Evolutionary conservation across 2,113 vertebrate genomes (phyloP).

Genomic region (Thryonomys swinderianus): DNA sequence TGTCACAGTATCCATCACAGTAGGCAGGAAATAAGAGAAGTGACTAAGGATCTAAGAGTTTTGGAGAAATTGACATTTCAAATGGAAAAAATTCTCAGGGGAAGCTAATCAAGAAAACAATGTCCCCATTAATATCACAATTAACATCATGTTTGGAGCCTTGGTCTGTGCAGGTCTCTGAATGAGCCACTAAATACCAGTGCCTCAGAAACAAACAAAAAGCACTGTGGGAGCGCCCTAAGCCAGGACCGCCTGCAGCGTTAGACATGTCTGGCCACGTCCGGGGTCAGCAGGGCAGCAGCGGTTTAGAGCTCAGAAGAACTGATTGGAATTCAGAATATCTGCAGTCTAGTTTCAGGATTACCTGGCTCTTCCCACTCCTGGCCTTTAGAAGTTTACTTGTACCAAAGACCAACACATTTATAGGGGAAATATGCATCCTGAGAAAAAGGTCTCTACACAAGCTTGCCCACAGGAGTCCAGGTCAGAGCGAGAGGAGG

Average conservation of each 20-base stretch:
- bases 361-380: background rate
- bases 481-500: background rate
- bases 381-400: background rate
- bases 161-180: background rate
- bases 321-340: background rate
- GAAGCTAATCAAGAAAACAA: background rate
- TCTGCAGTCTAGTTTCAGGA: background rate
- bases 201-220: background rate
- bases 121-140: background rate
- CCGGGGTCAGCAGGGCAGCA: background rate
- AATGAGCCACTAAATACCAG: background rate
- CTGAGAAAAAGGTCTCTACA: background rate
- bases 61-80: constrained; percentile 31
- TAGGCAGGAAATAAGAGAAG: background rate
- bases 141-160: background rate
- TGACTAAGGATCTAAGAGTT: background rate
- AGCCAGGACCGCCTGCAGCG: accelerated
- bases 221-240: background rate
- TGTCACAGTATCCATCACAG: background rate
- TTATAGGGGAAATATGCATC: background rate
- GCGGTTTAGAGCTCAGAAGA: background rate
- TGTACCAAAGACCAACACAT: background rate
- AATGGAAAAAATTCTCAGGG: constrained; percentile 35
- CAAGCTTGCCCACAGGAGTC: background rate
- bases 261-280: background rate